Evolutionary conservation across 1,140 invertebrate species (phyloP).

Genomic region (Meteorus sp.): DNA sequence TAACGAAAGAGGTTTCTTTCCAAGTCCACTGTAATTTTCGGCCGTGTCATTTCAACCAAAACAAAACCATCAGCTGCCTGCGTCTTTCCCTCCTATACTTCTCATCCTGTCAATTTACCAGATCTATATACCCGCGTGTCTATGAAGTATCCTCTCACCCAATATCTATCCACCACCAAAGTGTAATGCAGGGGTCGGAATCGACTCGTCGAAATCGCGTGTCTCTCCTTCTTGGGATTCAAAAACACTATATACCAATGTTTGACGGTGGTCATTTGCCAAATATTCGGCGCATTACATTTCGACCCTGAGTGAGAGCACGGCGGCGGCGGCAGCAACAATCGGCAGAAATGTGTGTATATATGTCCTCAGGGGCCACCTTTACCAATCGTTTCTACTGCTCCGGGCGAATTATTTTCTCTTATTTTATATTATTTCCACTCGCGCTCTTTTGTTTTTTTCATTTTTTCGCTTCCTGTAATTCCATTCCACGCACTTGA

Average conservation of each 20-base stretch:
- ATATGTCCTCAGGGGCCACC: too few relatives aligned
- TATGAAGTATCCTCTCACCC: not conserved
- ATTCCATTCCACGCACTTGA: too few relatives aligned
- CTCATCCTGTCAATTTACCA: not conserved
- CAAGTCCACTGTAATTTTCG: slow-evolving; percentile 39
- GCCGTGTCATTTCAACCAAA: slow-evolving; percentile 41
- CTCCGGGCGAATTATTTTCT: not conserved
- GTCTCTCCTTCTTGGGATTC: slow-evolving; percentile 29
- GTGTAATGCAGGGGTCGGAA: slow-evolving; percentile 40
- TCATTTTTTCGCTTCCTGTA: too few relatives aligned
- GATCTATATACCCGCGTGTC: too few relatives aligned
- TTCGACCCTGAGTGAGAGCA: too few relatives aligned
- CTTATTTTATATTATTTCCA: too few relatives aligned
- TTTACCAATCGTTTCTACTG: not conserved
- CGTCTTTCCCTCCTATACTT: not conserved
- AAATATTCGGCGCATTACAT: slow-evolving; percentile 52
- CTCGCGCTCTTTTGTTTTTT: too few relatives aligned
- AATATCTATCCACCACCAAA: not conserved
- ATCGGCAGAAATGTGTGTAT: too few relatives aligned
- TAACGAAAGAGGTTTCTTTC: slow-evolving; percentile 1
- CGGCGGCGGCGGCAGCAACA: too few relatives aligned
- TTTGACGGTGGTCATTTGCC: slow-evolving; percentile 43
- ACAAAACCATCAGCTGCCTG: slow-evolving; percentile 27
- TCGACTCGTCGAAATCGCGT: slow-evolving; percentile 37
- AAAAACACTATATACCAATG: not conserved